Conservation (phyloP, 2,113 vertebrate genomes). For the Lethenteron reissneri region DNA sequence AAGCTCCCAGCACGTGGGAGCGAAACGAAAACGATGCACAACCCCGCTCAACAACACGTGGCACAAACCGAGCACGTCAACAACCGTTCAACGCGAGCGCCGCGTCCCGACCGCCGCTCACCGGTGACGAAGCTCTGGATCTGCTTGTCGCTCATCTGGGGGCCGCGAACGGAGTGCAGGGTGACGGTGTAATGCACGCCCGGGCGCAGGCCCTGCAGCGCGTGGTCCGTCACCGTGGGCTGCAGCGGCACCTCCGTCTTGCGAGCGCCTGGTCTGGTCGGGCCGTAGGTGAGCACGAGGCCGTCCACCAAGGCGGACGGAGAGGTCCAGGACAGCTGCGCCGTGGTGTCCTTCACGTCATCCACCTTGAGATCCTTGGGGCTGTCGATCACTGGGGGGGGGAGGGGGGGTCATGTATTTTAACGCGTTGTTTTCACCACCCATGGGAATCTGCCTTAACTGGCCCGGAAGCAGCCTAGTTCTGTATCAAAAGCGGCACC, state of each 20-base stretch:
- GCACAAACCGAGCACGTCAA: too few species aligned
- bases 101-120: conserved; percentile 12
- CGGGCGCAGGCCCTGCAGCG: conserved; percentile 45
- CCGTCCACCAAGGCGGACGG: conserved; percentile 57
- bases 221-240: conserved; percentile 54
- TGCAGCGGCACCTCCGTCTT: conserved; percentile 42
- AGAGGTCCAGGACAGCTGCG: conserved; percentile 68
- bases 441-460: too few species aligned
- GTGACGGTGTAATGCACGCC: conserved; percentile 67
- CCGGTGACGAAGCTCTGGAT: conserved; percentile 62
- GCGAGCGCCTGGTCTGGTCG: conserved; percentile 31
- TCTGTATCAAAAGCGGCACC: too few species aligned
- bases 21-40: too few species aligned
- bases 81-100: too few species aligned
- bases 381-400: conserved; percentile 44
- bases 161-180: conserved; percentile 36
- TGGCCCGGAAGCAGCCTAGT: too few species aligned
- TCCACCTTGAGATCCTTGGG: conserved; percentile 62
- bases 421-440: too few species aligned
- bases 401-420: neutral
- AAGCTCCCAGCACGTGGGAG: too few species aligned
- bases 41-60: too few species aligned
- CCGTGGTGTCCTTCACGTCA: conserved; percentile 69
- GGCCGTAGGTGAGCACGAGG: conserved; percentile 46
- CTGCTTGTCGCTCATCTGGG: conserved; percentile 41